A percentile compares a stretch with the other conserved stretches of the same genome.
Evolutionary conservation across 1,140 invertebrate genomes (phyloP).

Genomic region (Aphelinus certus): DNA sequence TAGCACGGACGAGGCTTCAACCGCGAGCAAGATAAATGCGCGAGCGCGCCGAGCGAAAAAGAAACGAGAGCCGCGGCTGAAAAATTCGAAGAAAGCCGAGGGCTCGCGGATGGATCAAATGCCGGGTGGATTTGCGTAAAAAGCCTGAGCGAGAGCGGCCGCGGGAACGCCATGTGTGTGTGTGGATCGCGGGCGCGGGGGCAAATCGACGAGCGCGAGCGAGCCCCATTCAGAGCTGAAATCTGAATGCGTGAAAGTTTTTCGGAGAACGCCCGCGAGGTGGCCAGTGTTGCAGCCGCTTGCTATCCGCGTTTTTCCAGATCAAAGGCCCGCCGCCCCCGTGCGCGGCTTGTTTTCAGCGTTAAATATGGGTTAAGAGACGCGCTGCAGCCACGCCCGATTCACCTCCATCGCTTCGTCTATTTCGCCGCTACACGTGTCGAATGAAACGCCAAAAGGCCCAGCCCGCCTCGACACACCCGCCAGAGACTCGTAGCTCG

Average conservation of each 20-base stretch:
- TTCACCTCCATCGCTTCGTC: not conserved
- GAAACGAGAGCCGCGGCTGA: not conserved
- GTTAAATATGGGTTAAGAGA: slow-evolving; percentile 30
- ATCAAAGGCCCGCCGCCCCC: not conserved
- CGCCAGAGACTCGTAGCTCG: not conserved
- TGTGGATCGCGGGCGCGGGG: not conserved
- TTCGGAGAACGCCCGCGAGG: not conserved
- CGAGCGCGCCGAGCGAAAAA: not conserved
- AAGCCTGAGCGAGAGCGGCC: not conserved
- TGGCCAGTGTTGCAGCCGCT: not conserved
- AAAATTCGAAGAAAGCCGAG: not conserved
- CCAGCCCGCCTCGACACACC: too few species aligned
- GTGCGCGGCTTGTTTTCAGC: not conserved
- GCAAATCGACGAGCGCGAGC: not conserved
- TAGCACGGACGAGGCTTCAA: not conserved
- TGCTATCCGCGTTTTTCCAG: not conserved
- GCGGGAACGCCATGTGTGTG: too few species aligned
- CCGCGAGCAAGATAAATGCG: slow-evolving; percentile 15
- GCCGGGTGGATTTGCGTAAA: slow-evolving; percentile 6
- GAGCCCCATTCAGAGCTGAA: not conserved
- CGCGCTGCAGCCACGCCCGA: not conserved
- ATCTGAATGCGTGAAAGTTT: not conserved
- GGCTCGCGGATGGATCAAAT: not conserved
- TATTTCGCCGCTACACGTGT: too few species aligned
- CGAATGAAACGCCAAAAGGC: too few species aligned